Percentiles rank a stretch among this genome's conserved stretches.
Evolutionary conservation across 1,140 invertebrate species (phyloP).

Genomic region (Dryas iulia): DNA sequence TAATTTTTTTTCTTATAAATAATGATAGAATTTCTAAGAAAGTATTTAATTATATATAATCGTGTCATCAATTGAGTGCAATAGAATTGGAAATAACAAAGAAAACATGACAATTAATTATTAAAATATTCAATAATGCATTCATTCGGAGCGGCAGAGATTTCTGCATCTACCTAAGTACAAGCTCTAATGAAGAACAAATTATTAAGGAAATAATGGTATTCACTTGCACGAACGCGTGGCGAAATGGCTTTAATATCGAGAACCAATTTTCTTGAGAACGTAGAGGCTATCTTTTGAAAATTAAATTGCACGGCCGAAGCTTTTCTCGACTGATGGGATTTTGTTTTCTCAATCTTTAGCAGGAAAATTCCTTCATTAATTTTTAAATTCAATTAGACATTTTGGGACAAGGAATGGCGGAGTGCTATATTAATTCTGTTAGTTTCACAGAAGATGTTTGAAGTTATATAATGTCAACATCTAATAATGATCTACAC

Average conservation of each 20-base stretch:
- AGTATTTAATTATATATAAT: too few species aligned
- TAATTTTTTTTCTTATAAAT: too few species aligned
- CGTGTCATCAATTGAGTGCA: too few species aligned
- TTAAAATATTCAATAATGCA: neutral
- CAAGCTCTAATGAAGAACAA: neutral
- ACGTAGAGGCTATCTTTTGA: conserved; percentile 23
- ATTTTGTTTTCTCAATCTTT: neutral
- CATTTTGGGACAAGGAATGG: neutral
- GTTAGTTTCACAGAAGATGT: too few species aligned
- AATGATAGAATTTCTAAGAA: too few species aligned
- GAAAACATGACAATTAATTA: neutral
- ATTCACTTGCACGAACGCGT: conserved; percentile 17
- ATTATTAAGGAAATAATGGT: conserved; percentile 19
- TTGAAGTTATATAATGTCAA: too few species aligned
- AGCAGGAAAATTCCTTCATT: neutral
- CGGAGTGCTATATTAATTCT: too few species aligned
- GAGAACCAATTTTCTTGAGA: conserved; percentile 25
- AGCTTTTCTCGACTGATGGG: neutral
- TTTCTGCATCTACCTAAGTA: neutral
- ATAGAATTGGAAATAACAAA: too few species aligned
- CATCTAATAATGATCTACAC: too few species aligned
- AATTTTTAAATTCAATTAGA: neutral
- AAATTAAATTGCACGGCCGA: conserved; percentile 27
- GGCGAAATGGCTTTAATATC: conserved; percentile 28
- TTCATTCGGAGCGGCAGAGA: neutral